phyloP scores from a whole-genome alignment of 2,113 vertebrate genomes.

The Saguinus midas region DNA sequence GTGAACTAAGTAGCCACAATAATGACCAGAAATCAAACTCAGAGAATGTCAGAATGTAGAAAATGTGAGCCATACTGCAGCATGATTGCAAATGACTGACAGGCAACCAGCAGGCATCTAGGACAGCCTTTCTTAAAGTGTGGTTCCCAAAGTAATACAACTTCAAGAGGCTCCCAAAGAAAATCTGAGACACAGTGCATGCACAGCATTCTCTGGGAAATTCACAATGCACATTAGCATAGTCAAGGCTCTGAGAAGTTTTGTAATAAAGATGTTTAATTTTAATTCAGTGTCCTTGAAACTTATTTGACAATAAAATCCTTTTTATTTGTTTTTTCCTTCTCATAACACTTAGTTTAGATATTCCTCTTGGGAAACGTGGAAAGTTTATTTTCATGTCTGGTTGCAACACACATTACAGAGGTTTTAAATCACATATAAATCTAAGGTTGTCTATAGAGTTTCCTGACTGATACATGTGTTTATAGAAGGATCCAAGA shows the following conservation, averaged over 20 bases:
- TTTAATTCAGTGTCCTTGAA: neutral
- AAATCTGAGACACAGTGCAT: neutral
- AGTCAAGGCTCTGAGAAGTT: neutral
- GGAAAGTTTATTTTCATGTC: constrained; percentile 7
- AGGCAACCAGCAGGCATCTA: neutral
- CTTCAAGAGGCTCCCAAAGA: neutral
- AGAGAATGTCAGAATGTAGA: neutral
- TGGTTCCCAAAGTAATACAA: neutral
- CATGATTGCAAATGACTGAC: neutral
- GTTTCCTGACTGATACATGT: neutral
- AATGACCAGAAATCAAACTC: neutral
- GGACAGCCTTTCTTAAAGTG: neutral
- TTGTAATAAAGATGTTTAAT: neutral
- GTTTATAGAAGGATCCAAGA: constrained; percentile 2
- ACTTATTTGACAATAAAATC: neutral
- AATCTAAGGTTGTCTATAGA: neutral
- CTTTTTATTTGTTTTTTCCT: neutral
- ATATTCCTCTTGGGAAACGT: neutral
- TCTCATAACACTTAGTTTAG: neutral
- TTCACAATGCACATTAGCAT: neutral
- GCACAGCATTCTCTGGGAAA: neutral
- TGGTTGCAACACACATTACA: neutral
- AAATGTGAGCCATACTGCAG: neutral
- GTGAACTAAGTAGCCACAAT: neutral
- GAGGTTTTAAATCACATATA: neutral